Conservation (phyloP, 1,140 invertebrate genomes). For the Drosophila punjabiensis region DNA sequence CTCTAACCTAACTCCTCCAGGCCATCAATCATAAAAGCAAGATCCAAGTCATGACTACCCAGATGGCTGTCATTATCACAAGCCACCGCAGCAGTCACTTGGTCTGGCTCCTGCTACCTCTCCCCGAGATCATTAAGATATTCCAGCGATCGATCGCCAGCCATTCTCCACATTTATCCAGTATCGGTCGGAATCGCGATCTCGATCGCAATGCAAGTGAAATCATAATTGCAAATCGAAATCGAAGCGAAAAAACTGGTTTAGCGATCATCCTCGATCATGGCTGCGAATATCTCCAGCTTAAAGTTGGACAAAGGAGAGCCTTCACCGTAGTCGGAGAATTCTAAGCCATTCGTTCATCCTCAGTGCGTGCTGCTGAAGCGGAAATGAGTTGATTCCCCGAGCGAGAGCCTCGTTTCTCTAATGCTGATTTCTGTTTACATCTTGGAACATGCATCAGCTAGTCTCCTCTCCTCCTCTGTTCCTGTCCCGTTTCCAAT, state of each 20-base stretch:
- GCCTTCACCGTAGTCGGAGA: neutral
- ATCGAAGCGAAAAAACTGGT: conserved; percentile 63
- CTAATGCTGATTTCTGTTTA: conserved; percentile 44
- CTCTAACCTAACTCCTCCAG: conserved; percentile 10
- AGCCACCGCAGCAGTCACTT: conserved; percentile 12
- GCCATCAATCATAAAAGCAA: conserved; percentile 54
- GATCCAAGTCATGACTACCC: conserved; percentile 15
- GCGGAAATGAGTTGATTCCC: conserved; percentile 65
- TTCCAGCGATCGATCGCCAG: conserved; percentile 22
- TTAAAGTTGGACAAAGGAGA: neutral
- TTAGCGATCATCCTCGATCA: conserved; percentile 50
- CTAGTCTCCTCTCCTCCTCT: neutral
- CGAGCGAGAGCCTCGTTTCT: conserved; percentile 28
- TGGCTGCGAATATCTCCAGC: conserved; percentile 6
- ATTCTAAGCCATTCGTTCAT: conserved; percentile 80
- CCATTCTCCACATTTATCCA: conserved; percentile 25
- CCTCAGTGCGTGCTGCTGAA: conserved; percentile 72
- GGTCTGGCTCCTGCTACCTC: conserved; percentile 1
- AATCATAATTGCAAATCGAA: conserved; percentile 80
- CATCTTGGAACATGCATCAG: conserved; percentile 21
- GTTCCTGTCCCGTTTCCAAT: conserved; percentile 11
- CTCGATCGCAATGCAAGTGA: conserved; percentile 68
- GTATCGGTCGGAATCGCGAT: conserved; percentile 22
- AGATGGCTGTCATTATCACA: conserved; percentile 42
- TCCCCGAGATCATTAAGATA: conserved; percentile 37